phyloP scores from a whole-genome alignment of 2,797 vertebrate genomes.

The Allobates femoralis region DNA sequence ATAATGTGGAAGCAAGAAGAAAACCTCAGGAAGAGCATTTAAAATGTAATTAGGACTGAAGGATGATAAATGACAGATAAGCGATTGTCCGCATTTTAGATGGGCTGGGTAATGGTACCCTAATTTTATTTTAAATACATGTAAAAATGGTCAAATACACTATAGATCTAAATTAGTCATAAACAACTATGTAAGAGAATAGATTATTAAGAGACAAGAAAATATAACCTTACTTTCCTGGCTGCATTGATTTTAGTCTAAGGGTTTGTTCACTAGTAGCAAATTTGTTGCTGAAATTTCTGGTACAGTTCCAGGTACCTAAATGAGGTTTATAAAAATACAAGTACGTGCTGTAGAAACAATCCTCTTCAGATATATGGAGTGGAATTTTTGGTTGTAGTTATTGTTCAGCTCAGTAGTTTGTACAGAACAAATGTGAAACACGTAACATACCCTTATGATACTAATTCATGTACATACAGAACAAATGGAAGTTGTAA shows the following conservation, averaged over 20 bases:
- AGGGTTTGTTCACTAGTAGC: background rate
- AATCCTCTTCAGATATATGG: background rate
- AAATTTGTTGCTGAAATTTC: background rate
- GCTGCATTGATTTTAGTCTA: background rate
- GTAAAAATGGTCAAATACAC: background rate
- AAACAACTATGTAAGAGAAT: background rate
- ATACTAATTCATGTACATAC: no score
- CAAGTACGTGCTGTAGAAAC: background rate
- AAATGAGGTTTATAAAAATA: background rate
- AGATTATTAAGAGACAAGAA: background rate
- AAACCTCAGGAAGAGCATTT: slow-evolving; percentile 49
- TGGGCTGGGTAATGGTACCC: background rate
- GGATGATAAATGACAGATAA: slow-evolving; percentile 54
- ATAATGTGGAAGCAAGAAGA: slow-evolving; percentile 60
- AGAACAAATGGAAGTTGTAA: no score
- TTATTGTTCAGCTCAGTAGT: no score
- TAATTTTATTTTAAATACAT: slow-evolving; percentile 4
- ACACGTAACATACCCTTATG: no score
- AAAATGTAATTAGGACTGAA: slow-evolving; percentile 55
- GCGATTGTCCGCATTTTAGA: slow-evolving; percentile 33
- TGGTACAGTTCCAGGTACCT: background rate
- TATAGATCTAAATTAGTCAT: background rate
- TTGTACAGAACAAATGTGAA: no score
- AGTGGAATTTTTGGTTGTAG: background rate
- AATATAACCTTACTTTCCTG: background rate